phyloP scores from a whole-genome alignment of 2,888 invertebrate species.

The Cerastis rubricosa region DNA sequence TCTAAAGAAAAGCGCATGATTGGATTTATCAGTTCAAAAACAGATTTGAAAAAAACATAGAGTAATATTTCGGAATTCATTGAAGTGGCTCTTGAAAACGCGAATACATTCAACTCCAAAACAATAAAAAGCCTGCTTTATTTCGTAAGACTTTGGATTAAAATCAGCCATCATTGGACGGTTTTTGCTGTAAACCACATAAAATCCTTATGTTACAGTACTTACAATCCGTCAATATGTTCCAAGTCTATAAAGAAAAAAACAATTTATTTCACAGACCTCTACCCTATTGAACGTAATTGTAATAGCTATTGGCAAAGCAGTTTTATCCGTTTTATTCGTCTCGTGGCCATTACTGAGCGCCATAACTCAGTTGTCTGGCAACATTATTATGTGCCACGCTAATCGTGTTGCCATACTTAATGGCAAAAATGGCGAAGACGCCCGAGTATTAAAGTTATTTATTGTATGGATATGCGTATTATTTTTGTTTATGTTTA shows the following conservation, averaged over 20 bases:
- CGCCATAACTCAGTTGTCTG: constrained; percentile 73
- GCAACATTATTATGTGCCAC: constrained; percentile 73
- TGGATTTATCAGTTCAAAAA: not conserved
- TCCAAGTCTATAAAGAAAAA: constrained; percentile 36
- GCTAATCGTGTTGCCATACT: constrained; percentile 76
- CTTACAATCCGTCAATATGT: constrained; percentile 21
- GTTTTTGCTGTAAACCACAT: not conserved
- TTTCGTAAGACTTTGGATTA: not conserved
- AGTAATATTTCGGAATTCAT: not conserved
- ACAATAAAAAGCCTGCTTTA: not conserved
- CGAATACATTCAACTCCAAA: not conserved
- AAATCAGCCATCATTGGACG: not conserved
- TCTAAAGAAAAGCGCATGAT: not conserved
- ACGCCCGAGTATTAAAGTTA: constrained; percentile 57
- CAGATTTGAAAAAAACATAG: too few relatives aligned
- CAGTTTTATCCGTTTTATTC: constrained; percentile 66
- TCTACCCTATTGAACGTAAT: constrained; percentile 48
- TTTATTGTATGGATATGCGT: constrained; percentile 51
- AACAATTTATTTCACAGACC: constrained; percentile 45
- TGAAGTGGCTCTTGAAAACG: not conserved
- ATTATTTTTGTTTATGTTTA: constrained; percentile 48
- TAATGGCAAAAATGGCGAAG: constrained; percentile 73
- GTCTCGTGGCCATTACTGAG: constrained; percentile 71
- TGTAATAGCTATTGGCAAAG: constrained; percentile 53
- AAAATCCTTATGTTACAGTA: not conserved